A percentile compares a stretch with the other conserved stretches of the same genome.
Conservation (phyloP, 2,888 invertebrate genomes). For the Pammene aurita region DNA sequence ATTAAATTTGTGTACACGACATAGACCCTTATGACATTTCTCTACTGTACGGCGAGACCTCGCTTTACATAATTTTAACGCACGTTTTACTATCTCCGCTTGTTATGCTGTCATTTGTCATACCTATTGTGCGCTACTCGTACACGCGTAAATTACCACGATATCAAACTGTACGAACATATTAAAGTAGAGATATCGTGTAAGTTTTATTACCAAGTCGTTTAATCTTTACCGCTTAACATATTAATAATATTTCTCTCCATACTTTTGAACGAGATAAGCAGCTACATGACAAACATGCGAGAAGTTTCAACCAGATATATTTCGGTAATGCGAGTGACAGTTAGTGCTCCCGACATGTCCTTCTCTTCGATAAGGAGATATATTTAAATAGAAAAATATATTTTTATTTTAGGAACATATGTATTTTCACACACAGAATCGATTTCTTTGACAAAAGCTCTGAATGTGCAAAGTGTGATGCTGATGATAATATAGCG, state of each 20-base stretch:
- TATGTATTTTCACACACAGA: too few relatives aligned
- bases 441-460: too few relatives aligned
- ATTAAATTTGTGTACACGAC: too few relatives aligned
- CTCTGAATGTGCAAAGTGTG: too few relatives aligned
- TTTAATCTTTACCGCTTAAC: not conserved
- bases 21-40: too few relatives aligned
- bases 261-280: not conserved
- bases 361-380: not conserved
- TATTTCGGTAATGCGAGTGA: slow-evolving; percentile 51
- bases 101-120: slow-evolving; percentile 22
- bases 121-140: slow-evolving; percentile 9
- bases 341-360: slow-evolving; percentile 52
- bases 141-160: not conserved
- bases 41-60: too few relatives aligned
- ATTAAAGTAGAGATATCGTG: not conserved
- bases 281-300: slow-evolving; percentile 43
- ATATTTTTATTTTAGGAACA: too few relatives aligned
- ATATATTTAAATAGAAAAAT: not conserved
- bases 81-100: slow-evolving; percentile 33
- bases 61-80: slow-evolving; percentile 22
- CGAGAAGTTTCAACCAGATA: slow-evolving; percentile 54
- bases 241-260: too few relatives aligned
- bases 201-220: not conserved
- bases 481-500: too few relatives aligned
- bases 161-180: slow-evolving; percentile 1